Evolutionary conservation across 2,113 vertebrate species (phyloP).

Genomic region (Mirounga angustirostris): DNA sequence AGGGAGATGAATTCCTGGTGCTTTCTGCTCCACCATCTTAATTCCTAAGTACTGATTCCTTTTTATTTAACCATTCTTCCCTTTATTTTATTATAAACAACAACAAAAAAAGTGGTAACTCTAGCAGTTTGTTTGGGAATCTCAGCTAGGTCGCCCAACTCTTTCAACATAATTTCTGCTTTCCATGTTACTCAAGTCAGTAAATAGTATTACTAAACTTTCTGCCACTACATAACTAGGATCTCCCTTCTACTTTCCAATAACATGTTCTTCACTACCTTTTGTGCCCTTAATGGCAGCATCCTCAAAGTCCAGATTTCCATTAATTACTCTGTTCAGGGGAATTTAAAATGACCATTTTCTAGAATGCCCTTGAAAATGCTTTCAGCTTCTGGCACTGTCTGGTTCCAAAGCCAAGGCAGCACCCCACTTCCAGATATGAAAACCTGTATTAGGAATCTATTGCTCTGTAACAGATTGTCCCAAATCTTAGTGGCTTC

Average conservation of each 20-base stretch:
- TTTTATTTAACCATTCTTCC: background rate
- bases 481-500: constrained; percentile 7
- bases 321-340: background rate
- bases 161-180: background rate
- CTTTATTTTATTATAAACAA: background rate
- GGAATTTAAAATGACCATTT: background rate
- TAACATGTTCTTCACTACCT: background rate
- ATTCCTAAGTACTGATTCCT: background rate
- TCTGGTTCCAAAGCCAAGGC: background rate
- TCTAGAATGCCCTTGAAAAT: background rate
- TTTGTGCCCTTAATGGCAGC: background rate
- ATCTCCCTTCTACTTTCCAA: background rate
- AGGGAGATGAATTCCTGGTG: background rate
- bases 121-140: background rate
- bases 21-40: background rate
- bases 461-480: background rate
- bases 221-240: background rate
- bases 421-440: background rate
- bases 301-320: background rate
- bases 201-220: background rate
- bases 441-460: background rate
- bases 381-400: background rate
- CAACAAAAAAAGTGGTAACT: background rate
- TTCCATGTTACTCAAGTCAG: background rate
- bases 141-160: background rate